phyloP scores from a whole-genome alignment of 2,797 vertebrate genomes.

The Valencia hispanica region DNA sequence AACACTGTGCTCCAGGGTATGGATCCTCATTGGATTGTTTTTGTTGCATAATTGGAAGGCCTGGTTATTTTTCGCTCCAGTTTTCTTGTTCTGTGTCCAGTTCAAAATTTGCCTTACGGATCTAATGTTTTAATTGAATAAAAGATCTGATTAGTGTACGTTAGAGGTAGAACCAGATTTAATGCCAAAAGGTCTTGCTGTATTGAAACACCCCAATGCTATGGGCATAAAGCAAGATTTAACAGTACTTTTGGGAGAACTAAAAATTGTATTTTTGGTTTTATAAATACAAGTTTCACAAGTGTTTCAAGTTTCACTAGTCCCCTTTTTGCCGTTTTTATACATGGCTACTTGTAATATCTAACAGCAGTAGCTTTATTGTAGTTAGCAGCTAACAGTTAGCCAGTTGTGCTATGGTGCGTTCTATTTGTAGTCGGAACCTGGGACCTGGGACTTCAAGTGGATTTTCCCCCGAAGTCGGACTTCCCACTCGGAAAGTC shows the following conservation, averaged over 20 bases:
- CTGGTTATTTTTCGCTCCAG: not conserved
- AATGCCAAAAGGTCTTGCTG: not conserved
- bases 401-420: not conserved
- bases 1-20: not conserved
- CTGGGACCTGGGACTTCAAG: too few relatives aligned
- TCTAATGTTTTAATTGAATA: slow-evolving; percentile 44
- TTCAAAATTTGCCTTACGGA: slow-evolving; percentile 12
- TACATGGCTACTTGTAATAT: not conserved
- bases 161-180: not conserved
- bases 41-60: slow-evolving; percentile 6
- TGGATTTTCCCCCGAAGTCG: too few relatives aligned
- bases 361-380: not conserved
- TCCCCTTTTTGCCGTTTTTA: not conserved
- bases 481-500: too few relatives aligned
- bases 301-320: too few relatives aligned
- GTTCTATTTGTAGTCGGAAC: too few relatives aligned
- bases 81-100: slow-evolving; percentile 14
- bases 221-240: not conserved
- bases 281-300: too few relatives aligned
- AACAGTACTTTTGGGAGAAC: not conserved
- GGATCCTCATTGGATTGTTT: not conserved
- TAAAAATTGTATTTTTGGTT: too few relatives aligned
- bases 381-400: not conserved
- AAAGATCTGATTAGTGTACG: slow-evolving; percentile 24
- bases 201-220: not conserved